Base-by-base conservation (phyloP, 1,140 invertebrate species). In the Pogonomyrmex barbatus region DNA sequence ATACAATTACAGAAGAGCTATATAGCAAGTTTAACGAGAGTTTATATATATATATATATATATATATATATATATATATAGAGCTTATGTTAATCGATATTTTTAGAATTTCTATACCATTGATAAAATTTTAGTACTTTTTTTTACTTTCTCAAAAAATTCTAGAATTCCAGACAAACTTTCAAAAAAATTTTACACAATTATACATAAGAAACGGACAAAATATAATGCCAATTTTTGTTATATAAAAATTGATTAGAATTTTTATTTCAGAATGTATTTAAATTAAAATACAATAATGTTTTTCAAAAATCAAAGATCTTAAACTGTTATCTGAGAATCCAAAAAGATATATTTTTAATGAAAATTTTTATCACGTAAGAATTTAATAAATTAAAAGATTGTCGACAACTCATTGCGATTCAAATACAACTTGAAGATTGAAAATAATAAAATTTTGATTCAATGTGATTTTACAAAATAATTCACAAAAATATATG, bases 381-480 rank as follows among this genome's bases (percentile, higher is more conserved):
- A 1, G 39, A 68, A 17, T 17, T n/a, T 30, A 17, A 24, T n/a
- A 54, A 45, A 47, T 56, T 17, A 17, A 73, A 42, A n/a, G 39
- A 39, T 52, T 2, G 10, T 4, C 8, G 33, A 62, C 24, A 30
- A 50, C 42, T 12, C 1, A 76, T 0, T 9, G 24, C 9, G 0
- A 65, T 4, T 65, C 5, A 54, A 52, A 52, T 65, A 14, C 2
- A 8, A 60, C 8, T 47, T 39, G 0, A 54, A 30, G 58, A 60
- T 17, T n/a, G 12, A 12, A 58, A 33, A 8, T 24, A 85, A 62
- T 45, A 85, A 78, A 65, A 47, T 17, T 6, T 10, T 12, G 4
- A 78, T 52, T 76, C 73, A 36, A 77, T 3, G 10, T 17, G 45
- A 33, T 76, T 78, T 12, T 65, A 4, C 14, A n/a, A 84, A 52